A percentile compares a stretch with the other conserved stretches of the same genome.
Conservation (phyloP, 2,888 invertebrate genomes). For the Euplexia lucipara region DNA sequence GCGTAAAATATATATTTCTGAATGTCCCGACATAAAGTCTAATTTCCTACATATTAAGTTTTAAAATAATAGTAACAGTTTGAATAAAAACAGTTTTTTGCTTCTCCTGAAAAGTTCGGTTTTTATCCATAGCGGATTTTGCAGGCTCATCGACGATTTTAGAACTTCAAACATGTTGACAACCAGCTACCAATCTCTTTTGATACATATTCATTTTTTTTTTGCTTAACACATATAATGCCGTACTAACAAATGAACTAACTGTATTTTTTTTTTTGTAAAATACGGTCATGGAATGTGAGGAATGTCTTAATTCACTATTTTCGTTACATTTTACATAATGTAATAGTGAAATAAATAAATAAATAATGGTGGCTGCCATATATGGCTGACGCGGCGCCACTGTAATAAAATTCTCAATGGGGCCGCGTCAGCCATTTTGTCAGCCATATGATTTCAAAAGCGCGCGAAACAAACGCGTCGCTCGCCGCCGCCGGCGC, state of each 20-base stretch:
- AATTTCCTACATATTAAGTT: no score
- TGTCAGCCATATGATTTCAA: not conserved
- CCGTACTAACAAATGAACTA: constrained; percentile 29
- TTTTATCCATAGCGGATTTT: no score
- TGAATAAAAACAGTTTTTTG: no score
- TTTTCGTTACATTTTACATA: constrained; percentile 38
- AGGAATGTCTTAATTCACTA: constrained; percentile 20
- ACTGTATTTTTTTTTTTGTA: constrained; percentile 14
- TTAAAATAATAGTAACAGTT: no score
- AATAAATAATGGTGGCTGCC: constrained; percentile 34
- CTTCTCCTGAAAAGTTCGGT: no score
- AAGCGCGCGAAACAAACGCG: constrained; percentile 5
- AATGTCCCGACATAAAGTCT: no score
- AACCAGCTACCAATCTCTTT: no score
- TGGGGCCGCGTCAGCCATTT: constrained; percentile 21
- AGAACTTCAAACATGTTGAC: no score
- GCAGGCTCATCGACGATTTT: no score
- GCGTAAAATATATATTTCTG: no score
- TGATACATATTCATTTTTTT: no score
- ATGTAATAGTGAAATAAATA: constrained; percentile 35
- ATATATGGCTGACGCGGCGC: constrained; percentile 40
- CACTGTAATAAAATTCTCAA: constrained; percentile 44
- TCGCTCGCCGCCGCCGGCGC: constrained; percentile 12
- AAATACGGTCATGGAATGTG: constrained; percentile 15
- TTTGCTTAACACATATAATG: constrained; percentile 33